Conservation (phyloP, 2,113 vertebrate species). For the Sturnira hondurensis region DNA sequence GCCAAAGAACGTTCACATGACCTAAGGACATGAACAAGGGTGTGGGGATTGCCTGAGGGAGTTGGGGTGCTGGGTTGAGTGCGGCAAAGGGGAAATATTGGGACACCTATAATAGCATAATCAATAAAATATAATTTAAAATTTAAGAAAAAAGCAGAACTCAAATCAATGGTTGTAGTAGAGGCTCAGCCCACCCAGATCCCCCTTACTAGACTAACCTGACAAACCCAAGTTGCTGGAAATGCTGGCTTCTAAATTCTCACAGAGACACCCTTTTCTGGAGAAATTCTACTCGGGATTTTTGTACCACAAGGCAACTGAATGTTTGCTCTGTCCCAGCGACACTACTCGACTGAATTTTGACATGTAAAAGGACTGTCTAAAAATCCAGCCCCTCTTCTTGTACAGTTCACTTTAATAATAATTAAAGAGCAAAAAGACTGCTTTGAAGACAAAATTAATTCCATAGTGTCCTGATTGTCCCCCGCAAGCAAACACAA, state of each 20-base stretch:
- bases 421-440: neutral
- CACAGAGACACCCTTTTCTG: neutral
- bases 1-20: no score
- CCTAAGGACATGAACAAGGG: no score
- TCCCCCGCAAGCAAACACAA: neutral
- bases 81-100: no score
- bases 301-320: neutral
- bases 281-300: neutral
- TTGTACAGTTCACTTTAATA: neutral
- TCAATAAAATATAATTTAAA: no score
- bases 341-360: neutral
- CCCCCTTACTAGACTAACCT: no score
- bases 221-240: neutral
- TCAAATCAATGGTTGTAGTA: accelerated
- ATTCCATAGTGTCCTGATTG: neutral
- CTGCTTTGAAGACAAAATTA: neutral
- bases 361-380: neutral
- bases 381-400: neutral
- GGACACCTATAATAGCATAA: no score
- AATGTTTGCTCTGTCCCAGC: neutral
- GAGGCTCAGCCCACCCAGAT: neutral
- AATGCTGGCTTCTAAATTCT: neutral
- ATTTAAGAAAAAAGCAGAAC: neutral
- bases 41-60: no score
- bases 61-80: no score